These are phyloP conservation scores for Trachymyrmex septentrionalis DNA, from an alignment of 1,140 invertebrate genomes.

Conservation along the genomic window DNA sequence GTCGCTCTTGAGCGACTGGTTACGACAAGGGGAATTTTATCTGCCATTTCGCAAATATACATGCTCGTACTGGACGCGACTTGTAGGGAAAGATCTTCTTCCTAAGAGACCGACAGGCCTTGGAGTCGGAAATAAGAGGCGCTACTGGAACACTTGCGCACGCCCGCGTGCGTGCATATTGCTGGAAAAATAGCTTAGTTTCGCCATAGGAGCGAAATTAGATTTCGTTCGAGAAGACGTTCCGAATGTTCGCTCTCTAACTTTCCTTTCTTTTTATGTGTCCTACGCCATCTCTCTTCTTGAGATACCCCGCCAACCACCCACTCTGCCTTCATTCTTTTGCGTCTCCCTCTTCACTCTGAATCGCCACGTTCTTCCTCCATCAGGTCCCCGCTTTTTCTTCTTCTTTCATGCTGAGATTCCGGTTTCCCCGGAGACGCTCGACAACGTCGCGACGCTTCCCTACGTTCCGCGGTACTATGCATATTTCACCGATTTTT, in stretches of 20 bases:
- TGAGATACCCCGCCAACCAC: conserved; percentile 33
- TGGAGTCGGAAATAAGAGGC: conserved; percentile 25
- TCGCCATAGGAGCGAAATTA: conserved; percentile 78
- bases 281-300: conserved; percentile 37
- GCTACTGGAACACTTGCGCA: conserved; percentile 55
- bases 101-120: neutral
- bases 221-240: conserved; percentile 81
- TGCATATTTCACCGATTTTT: conserved; percentile 85
- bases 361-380: conserved; percentile 70
- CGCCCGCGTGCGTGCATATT: conserved; percentile 72
- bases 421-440: conserved; percentile 79
- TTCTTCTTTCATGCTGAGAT: conserved; percentile 76
- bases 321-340: conserved; percentile 14
- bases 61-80: conserved; percentile 8
- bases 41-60: conserved; percentile 19
- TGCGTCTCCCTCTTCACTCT: conserved; percentile 31
- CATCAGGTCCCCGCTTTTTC: conserved; percentile 67
- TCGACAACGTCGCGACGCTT: conserved; percentile 77
- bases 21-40: conserved; percentile 57
- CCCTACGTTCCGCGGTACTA: conserved; percentile 79
- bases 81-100: neutral
- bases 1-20: neutral
- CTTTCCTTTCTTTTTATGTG: conserved; percentile 72
- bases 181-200: conserved; percentile 80
- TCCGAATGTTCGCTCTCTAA: conserved; percentile 77